Percentiles rank a stretch among this genome's conserved stretches.
phyloP scores from a whole-genome alignment of 2,113 vertebrate species.

The Tiliqua scincoides region DNA sequence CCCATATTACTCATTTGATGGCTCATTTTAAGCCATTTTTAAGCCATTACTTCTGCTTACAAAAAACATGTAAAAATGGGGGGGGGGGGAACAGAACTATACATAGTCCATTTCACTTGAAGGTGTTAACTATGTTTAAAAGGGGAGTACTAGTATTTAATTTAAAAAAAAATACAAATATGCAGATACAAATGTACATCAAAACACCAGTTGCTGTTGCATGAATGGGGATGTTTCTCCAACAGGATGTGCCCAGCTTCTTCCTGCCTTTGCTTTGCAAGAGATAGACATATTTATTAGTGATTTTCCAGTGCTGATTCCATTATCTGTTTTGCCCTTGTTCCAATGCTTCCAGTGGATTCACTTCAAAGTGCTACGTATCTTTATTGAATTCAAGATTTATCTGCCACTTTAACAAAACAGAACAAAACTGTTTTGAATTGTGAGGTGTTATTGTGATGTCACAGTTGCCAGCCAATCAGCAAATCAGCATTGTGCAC shows the following conservation, averaged over 20 bases:
- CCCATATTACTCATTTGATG: not conserved
- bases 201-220: not conserved
- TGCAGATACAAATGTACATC: not conserved
- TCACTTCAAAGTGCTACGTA: not conserved
- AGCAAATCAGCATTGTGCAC: not conserved
- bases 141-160: not conserved
- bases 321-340: not conserved
- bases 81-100: not conserved
- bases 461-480: not conserved
- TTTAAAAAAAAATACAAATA: not conserved
- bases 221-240: not conserved
- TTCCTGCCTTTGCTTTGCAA: not conserved
- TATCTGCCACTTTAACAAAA: not conserved
- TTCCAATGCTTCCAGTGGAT: not conserved
- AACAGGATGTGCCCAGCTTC: not conserved
- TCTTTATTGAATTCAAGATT: not conserved
- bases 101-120: not conserved
- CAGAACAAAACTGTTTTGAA: not conserved
- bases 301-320: not conserved
- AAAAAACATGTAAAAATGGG: not conserved
- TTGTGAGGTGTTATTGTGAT: not conserved
- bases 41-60: not conserved
- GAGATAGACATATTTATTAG: not conserved
- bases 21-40: constrained; percentile 3
- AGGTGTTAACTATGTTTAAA: not conserved